Base-by-base conservation (phyloP, 64 coral and sea anemone species). In the Anthopleura sola region DNA sequence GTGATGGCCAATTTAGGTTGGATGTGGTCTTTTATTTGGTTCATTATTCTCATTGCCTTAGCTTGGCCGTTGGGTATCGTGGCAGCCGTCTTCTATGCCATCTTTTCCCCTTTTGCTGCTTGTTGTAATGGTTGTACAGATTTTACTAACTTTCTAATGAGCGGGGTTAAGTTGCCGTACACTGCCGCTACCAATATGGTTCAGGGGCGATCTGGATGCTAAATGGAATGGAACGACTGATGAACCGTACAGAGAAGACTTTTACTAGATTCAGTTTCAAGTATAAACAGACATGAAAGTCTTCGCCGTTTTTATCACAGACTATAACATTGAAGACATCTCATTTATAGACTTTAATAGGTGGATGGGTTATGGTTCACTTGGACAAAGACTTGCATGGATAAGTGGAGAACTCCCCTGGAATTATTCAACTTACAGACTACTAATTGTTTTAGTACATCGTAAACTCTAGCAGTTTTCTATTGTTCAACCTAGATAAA, bases 121-220 rank as follows among this genome's bases (percentile, higher is more conserved):
- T 99, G 97, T 57, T 99, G 97, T 82, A 90, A 20, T 47, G 90
- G 83, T 14, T 99, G 90, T 90, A 81, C 57, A n/a, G 97, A 92
- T 53, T 85, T 99, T 39, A 87, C 81, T 33, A 81, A 94, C 66
- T 95, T 99, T 44, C 80, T 99, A 5, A 94, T 94, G 90, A 71
- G 40, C 31, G 97, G 97, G 33, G 90, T 94, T 11, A 91, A 98
- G 68, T 46, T 99, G 5, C 97, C 92, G 0, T 90, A 95, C 11
- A 90, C 81, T 16, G 97, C 97, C 2, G 97, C 97, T 20, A 77
- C 80, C 10, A 94, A 99, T 69, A 99, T 99, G 90, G 97, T 99
- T 24, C 68, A 99, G 23, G 92, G 97, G 21, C 87, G 84, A 81
- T 85, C 97, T 85, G 87, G 90, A 15, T 94, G 96, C 50, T 92